These are phyloP conservation scores for Trissoscelio sp. DNA, from an alignment of 2,888 invertebrate genomes.

Conservation along the genomic window DNA sequence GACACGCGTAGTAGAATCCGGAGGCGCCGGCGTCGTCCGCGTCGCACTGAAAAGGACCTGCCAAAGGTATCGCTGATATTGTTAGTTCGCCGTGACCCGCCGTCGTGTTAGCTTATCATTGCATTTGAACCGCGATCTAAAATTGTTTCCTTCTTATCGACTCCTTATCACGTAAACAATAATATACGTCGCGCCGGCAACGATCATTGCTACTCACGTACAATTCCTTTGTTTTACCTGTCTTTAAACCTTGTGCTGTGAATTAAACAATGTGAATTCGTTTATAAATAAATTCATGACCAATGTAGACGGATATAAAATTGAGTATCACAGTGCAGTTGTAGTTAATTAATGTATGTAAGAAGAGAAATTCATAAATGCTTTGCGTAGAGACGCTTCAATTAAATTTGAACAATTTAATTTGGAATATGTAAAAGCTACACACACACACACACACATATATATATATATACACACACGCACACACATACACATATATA, in stretches of 20 bases:
- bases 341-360: slow-evolving; percentile 52
- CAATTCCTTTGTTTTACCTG: background rate
- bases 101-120: slow-evolving; percentile 51
- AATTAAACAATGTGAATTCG: slow-evolving; percentile 46
- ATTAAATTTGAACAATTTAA: too few relatives aligned
- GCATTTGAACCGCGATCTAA: too few relatives aligned
- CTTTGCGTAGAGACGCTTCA: too few relatives aligned
- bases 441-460: too few relatives aligned
- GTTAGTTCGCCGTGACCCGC: slow-evolving; percentile 71
- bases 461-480: too few relatives aligned
- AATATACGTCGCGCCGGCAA: slow-evolving; percentile 50
- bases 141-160: slow-evolving; percentile 27
- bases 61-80: slow-evolving; percentile 69
- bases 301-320: slow-evolving; percentile 40
- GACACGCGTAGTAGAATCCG: slow-evolving; percentile 70
- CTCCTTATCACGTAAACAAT: slow-evolving; percentile 56
- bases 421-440: too few relatives aligned
- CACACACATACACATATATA: too few relatives aligned
- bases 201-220: too few relatives aligned
- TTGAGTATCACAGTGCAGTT: slow-evolving; percentile 32
- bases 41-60: slow-evolving; percentile 70
- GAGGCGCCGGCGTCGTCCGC: slow-evolving; percentile 71
- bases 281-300: slow-evolving; percentile 33
- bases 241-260: slow-evolving; percentile 31
- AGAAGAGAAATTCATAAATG: slow-evolving; percentile 8